A percentile compares a stretch with the other conserved stretches of the same genome.
phyloP scores from a whole-genome alignment of 2,797 vertebrate genomes.

The Luscinia megarhynchos region DNA sequence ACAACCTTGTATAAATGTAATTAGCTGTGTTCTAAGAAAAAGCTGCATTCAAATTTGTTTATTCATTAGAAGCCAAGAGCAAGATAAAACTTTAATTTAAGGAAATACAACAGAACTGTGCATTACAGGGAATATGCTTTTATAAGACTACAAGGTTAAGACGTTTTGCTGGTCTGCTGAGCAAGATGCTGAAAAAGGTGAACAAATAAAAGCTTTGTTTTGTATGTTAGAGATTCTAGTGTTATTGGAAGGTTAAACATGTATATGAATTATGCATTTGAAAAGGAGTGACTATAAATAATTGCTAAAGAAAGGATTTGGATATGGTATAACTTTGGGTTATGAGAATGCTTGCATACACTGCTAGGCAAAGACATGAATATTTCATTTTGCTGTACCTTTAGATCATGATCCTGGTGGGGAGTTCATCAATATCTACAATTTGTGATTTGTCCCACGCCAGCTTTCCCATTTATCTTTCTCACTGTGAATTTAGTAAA shows the following conservation, averaged over 20 bases:
- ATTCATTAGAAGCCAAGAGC: conserved; percentile 18
- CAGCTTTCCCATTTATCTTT: not conserved
- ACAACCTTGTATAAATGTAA: not conserved
- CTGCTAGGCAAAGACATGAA: not conserved
- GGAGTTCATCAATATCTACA: not conserved
- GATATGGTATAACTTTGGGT: not conserved
- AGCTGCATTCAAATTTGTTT: conserved; percentile 19
- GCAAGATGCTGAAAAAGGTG: not conserved
- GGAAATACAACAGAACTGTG: not conserved
- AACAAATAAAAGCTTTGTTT: conserved; percentile 14
- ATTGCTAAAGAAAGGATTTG: conserved; percentile 5
- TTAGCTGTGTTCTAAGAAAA: conserved; percentile 27
- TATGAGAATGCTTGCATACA: not conserved
- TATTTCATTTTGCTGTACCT: not conserved
- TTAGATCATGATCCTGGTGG: not conserved
- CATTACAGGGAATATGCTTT: not conserved
- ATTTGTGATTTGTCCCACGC: not conserved
- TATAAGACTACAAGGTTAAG: not conserved
- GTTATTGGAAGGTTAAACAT: conserved; percentile 14
- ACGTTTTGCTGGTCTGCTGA: not conserved
- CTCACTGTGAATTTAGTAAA: not conserved
- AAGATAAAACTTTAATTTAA: conserved; percentile 33
- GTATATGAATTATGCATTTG: not conserved
- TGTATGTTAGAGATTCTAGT: not conserved
- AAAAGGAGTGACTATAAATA: conserved; percentile 19